Evolutionary conservation across 2,797 vertebrate species (phyloP).

Genomic region (Clarias platycephalus): DNA sequence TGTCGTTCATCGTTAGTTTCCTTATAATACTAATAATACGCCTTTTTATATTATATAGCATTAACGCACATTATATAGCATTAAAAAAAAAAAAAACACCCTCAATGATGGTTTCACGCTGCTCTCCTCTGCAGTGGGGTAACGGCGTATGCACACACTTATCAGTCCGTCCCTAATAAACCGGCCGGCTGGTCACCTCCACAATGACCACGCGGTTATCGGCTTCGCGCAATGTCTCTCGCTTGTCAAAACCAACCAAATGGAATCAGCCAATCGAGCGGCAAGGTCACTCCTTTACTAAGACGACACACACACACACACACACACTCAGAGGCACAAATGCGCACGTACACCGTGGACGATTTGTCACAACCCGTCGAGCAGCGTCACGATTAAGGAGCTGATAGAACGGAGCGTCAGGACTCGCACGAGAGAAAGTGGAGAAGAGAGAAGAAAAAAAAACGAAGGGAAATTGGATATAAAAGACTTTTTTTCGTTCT

Average conservation of each 20-base stretch:
- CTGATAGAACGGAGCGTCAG: background rate
- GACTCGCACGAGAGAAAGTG: background rate
- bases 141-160: conserved; percentile 44
- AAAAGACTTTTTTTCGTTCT: conserved; percentile 27
- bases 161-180: conserved; percentile 14
- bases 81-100: too few species aligned
- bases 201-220: conserved; percentile 2
- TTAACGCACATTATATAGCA: background rate
- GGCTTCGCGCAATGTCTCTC: background rate
- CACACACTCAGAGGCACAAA: conserved; percentile 3
- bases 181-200: background rate
- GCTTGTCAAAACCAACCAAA: conserved; percentile 42
- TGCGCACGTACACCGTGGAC: background rate
- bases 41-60: background rate
- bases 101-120: background rate
- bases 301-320: conserved; percentile 22
- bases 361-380: conserved; percentile 34
- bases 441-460: conserved; percentile 9
- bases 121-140: conserved; percentile 50
- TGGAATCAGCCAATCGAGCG: conserved; percentile 38
- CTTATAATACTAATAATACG: background rate
- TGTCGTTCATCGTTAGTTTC: background rate
- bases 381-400: conserved; percentile 30
- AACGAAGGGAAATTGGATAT: conserved; percentile 3
- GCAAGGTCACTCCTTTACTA: conserved; percentile 43